A percentile compares a stretch with the other conserved stretches of the same genome.
These are phyloP conservation scores for Epizoanthus ramosus DNA, from an alignment of 92 coral and sea anemone genomes.

Conservation along the genomic window DNA sequence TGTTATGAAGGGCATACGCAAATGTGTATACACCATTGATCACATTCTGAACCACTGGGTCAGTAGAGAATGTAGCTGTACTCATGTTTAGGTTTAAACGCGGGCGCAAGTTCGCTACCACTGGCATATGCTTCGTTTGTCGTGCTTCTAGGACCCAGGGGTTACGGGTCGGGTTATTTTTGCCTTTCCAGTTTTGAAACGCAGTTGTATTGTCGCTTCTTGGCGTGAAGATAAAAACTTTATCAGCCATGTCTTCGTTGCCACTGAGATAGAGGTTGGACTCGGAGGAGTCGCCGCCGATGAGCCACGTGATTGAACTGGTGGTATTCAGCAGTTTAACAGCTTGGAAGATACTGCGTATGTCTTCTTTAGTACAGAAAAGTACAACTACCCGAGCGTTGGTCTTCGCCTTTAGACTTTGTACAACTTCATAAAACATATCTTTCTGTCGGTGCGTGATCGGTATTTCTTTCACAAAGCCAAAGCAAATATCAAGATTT, in stretches of 20 bases:
- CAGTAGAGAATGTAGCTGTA: constrained; percentile 8
- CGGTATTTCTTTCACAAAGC: constrained; percentile 46
- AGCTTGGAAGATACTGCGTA: constrained; percentile 37
- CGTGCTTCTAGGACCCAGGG: constrained; percentile 57
- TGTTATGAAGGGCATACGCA: constrained; percentile 55
- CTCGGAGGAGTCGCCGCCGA: constrained; percentile 63
- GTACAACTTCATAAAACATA: constrained; percentile 24
- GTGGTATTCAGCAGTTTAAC: constrained; percentile 41
- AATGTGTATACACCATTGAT: constrained; percentile 57
- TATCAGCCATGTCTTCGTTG: constrained; percentile 50
- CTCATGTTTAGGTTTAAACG: constrained; percentile 3
- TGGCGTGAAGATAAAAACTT: constrained; percentile 54
- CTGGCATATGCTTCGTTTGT: constrained; percentile 4
- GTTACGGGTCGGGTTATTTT: constrained; percentile 29
- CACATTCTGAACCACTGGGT: constrained; percentile 50
- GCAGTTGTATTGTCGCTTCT: constrained; percentile 26
- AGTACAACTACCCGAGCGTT: constrained; percentile 57
- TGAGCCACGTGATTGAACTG: constrained; percentile 51
- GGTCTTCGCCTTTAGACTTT: constrained; percentile 18
- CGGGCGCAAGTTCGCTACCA: not conserved
- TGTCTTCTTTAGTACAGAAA: constrained; percentile 62
- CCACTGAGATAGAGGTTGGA: constrained; percentile 57
- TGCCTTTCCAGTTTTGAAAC: constrained; percentile 49
- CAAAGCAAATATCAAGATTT: constrained; percentile 48
- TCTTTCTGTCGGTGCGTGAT: constrained; percentile 31